Conservation (phyloP, 2,113 vertebrate species). For the Eclectus roratus region DNA sequence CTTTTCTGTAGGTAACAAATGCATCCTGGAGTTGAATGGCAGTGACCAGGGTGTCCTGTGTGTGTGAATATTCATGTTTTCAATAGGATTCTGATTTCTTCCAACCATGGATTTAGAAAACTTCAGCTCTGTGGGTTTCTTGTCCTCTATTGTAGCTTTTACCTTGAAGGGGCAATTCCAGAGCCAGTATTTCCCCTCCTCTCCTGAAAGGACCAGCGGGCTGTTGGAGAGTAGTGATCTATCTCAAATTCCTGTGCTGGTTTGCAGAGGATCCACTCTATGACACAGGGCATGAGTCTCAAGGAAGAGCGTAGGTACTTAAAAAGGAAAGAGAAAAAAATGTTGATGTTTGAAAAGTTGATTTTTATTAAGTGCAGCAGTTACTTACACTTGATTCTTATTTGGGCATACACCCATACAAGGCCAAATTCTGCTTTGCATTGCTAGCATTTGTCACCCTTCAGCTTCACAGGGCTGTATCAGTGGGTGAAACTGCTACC, state of each 20-base stretch:
- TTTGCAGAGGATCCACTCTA: neutral
- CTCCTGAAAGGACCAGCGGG: neutral
- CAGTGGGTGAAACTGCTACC: neutral
- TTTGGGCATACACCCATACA: neutral
- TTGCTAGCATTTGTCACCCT: neutral
- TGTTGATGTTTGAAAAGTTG: neutral
- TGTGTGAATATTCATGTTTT: neutral
- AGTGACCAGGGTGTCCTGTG: neutral
- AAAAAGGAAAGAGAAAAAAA: neutral
- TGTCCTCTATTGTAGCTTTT: neutral
- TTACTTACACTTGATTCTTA: neutral
- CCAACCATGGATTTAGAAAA: neutral
- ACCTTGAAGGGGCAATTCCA: neutral
- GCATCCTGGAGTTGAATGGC: neutral
- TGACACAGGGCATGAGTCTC: neutral
- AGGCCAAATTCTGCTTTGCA: neutral
- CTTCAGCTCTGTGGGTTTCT: neutral
- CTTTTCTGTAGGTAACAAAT: neutral
- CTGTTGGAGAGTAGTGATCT: neutral
- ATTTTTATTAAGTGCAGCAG: neutral
- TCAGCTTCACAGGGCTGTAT: neutral
- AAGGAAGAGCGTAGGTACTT: neutral
- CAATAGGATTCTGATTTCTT: neutral
- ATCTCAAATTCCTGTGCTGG: neutral
- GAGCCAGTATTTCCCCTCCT: neutral